Conservation (phyloP, 1,140 invertebrate species). For the Macrostomum lignano region DNA sequence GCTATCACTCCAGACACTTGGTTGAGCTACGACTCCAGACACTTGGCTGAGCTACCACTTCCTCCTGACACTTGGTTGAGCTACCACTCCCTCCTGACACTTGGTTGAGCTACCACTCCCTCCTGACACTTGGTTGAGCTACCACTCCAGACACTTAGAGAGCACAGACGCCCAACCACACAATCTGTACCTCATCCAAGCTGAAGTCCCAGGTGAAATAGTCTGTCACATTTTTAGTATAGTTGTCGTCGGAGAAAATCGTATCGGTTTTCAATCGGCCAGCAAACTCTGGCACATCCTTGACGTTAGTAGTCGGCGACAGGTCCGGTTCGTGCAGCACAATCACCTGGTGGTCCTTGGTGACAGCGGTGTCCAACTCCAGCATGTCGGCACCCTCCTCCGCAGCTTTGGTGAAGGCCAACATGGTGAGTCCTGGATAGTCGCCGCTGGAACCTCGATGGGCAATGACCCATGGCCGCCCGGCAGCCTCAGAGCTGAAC, state of each 20-base stretch:
- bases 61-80: no score
- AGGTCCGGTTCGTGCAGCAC: slow-evolving; percentile 12
- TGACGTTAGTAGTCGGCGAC: slow-evolving; percentile 10
- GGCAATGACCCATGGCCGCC: slow-evolving; percentile 10
- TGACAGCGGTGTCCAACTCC: slow-evolving; percentile 12
- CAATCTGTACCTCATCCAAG: no score
- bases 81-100: no score
- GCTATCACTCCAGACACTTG: no score
- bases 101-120: no score
- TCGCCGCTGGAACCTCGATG: slow-evolving; percentile 12
- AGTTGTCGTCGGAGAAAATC: slow-evolving; percentile 6
- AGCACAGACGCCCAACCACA: no score
- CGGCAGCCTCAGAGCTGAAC: no score
- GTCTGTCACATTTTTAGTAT: slow-evolving; percentile 8
- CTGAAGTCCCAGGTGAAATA: slow-evolving; percentile 12
- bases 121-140: no score
- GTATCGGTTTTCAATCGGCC: slow-evolving; percentile 1
- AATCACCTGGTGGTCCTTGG: slow-evolving; percentile 11
- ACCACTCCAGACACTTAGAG: no score
- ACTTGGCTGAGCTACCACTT: no score
- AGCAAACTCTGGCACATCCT: slow-evolving; percentile 6
- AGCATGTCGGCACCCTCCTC: slow-evolving; percentile 11
- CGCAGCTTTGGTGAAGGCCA: slow-evolving; percentile 10
- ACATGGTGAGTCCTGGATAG: slow-evolving; percentile 12
- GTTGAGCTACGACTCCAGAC: no score